A percentile compares a stretch with the other conserved stretches of the same genome.
Conservation (phyloP, 1,140 invertebrate species). For the Bombus terrestris region DNA sequence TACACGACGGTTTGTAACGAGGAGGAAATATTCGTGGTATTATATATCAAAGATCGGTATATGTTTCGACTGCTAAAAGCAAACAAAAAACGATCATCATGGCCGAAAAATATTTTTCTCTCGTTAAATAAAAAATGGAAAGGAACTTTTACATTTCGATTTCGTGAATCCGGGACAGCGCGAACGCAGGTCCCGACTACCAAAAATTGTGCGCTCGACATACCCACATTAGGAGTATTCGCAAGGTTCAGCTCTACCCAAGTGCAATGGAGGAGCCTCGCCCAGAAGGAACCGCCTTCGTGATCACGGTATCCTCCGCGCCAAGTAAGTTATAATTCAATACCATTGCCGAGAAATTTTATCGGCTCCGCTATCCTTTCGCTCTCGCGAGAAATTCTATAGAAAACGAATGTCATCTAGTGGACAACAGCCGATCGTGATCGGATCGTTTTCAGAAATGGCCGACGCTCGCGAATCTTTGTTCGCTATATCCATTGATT, state of each 20-base stretch:
- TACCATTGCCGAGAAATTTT: conserved; percentile 29
- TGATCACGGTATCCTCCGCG: conserved; percentile 86
- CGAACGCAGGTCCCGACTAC: conserved; percentile 85
- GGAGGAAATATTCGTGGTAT: too few relatives aligned
- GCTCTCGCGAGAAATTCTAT: conserved; percentile 59
- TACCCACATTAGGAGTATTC: conserved; percentile 85
- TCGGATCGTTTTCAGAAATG: background rate
- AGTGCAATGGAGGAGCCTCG: conserved; percentile 87
- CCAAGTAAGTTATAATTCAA: conserved; percentile 84
- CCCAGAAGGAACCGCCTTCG: conserved; percentile 86
- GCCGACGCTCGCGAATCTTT: conserved; percentile 8
- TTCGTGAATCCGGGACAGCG: conserved; percentile 81
- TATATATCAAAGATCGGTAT: too few relatives aligned
- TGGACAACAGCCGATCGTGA: conserved; percentile 34
- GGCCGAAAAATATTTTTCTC: too few relatives aligned
- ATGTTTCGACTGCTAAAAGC: too few relatives aligned
- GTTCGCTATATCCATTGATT: conserved; percentile 20
- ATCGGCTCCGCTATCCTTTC: conserved; percentile 27
- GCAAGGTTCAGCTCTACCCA: conserved; percentile 85
- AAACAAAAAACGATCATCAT: too few relatives aligned
- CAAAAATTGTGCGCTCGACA: conserved; percentile 86
- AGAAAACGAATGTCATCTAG: conserved; percentile 46
- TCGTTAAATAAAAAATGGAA: too few relatives aligned
- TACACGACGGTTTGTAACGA: too few relatives aligned
- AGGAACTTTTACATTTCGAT: conserved; percentile 57